Evolutionary conservation across 2,797 vertebrate species (phyloP), one percentile per base, ranked within the genome.

Genomic region (Xenops minutus): DNA sequence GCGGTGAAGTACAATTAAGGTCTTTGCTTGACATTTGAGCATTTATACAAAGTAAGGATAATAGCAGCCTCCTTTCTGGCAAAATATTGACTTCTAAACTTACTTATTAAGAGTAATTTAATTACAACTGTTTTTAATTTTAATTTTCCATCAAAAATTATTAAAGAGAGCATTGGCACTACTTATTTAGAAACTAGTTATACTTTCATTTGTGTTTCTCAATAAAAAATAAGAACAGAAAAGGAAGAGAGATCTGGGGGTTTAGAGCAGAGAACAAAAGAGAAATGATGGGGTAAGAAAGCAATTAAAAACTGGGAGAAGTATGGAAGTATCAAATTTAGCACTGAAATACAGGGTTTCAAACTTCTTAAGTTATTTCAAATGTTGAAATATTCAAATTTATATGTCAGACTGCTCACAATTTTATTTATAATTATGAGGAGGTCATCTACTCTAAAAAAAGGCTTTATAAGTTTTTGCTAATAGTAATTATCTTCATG

Each of bases 311-410:
- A 36, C 12, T 37, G 36, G 21, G 51, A 22, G 69, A 88, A 77
- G 55, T 19, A 81, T 2, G 19, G 34, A 88, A 93, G 36, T 52
- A 61, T 80, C 62, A 63, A 63, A 52, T 73, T 32, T 34, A 85
- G 27, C 76, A 81, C 43, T 73, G 81, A 88, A 86, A 81, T 54
- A 76, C 2, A 6, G 24, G 36, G 43, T 26, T 89, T 74, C 14
- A 7, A 81, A 81, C 7, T 6, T 36, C 52, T 81, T 41, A 59
- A 85, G 61, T 85, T 59, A 84, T 68, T 79, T 81, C n/a, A 90
- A 96, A 89, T 58, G 82, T 36, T 88, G 48, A 92, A 78, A 85
- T 89, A 90, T 79, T 96, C 76, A 72, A 81, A 91, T 92, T 59
- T 74, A 49, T 75, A 72, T 81, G 34, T 29, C 64, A 95, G 55